Percentiles rank a stretch among this genome's conserved stretches.
These are phyloP conservation scores for Synodontis membranacea DNA, from an alignment of 2,113 vertebrate genomes.

Conservation along the genomic window DNA sequence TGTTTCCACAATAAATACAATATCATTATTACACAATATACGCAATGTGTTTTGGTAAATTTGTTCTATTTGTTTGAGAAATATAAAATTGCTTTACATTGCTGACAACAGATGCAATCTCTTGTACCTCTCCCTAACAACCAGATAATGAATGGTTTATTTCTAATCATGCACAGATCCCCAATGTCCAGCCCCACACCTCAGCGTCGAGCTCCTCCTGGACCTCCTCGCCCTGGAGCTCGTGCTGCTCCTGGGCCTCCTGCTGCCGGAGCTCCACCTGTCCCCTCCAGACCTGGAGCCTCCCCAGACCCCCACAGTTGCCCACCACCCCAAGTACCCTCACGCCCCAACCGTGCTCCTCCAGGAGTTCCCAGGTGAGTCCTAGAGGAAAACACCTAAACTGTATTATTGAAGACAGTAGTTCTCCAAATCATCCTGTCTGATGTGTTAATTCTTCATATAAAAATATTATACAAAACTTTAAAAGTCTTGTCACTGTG, in stretches of 20 bases:
- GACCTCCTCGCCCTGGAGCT: conserved; percentile 88
- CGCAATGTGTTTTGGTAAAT: background rate
- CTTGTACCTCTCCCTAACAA: background rate
- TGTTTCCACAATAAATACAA: too few species aligned
- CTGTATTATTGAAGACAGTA: background rate
- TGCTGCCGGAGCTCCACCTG: conserved; percentile 83
- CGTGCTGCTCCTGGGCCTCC: conserved; percentile 88
- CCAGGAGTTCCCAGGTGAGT: conserved; percentile 95
- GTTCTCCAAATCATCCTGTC: background rate
- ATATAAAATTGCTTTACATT: background rate
- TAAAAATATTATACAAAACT: background rate
- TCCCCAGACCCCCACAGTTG: conserved; percentile 85
- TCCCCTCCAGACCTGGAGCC: conserved; percentile 85
- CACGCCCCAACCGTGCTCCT: conserved; percentile 92
- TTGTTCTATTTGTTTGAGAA: background rate
- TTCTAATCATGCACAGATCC: conserved; percentile 73
- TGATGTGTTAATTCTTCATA: background rate
- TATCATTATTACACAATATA: background rate
- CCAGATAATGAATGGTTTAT: background rate
- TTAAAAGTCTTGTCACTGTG: background rate
- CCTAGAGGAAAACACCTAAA: background rate
- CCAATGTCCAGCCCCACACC: conserved; percentile 95
- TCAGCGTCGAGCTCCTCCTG: conserved; percentile 89
- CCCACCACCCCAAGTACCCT: conserved; percentile 87
- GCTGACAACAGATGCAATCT: background rate